These are phyloP conservation scores for Hyphantria cunea DNA, from an alignment of 1,140 invertebrate genomes.

Conservation along the genomic window DNA sequence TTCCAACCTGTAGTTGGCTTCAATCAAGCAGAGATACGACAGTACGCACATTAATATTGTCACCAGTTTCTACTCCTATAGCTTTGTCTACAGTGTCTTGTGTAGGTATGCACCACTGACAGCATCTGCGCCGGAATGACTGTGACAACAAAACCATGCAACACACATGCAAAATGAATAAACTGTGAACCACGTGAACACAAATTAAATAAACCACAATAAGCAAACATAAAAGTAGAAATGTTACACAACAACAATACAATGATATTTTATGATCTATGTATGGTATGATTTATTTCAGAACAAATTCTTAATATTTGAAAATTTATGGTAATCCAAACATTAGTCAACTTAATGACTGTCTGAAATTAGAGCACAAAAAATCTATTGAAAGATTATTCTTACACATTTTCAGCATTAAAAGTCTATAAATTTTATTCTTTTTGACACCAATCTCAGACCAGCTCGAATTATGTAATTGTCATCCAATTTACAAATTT, in stretches of 20 bases:
- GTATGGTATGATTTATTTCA: too few relatives aligned
- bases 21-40: slow-evolving; percentile 23
- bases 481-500: too few relatives aligned
- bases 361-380: too few relatives aligned
- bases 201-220: slow-evolving; percentile 11
- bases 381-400: too few relatives aligned
- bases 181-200: slow-evolving; percentile 37
- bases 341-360: too few relatives aligned
- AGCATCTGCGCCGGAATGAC: slow-evolving; percentile 72
- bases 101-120: slow-evolving; percentile 65
- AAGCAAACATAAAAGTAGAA: slow-evolving; percentile 14
- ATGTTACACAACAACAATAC: neutral
- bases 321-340: too few relatives aligned
- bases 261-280: neutral
- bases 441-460: too few relatives aligned
- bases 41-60: slow-evolving; percentile 68
- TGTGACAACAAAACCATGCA: slow-evolving; percentile 73
- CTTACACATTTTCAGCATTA: too few relatives aligned
- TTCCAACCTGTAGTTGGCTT: slow-evolving; percentile 5
- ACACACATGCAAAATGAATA: slow-evolving; percentile 59
- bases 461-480: too few relatives aligned
- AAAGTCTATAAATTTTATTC: too few relatives aligned
- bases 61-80: slow-evolving; percentile 53
- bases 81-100: slow-evolving; percentile 58
- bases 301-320: too few relatives aligned